Percentiles rank a stretch among this genome's conserved stretches.
phyloP scores from a whole-genome alignment of 1,140 invertebrate genomes.

The Tachypleus tridentatus region DNA sequence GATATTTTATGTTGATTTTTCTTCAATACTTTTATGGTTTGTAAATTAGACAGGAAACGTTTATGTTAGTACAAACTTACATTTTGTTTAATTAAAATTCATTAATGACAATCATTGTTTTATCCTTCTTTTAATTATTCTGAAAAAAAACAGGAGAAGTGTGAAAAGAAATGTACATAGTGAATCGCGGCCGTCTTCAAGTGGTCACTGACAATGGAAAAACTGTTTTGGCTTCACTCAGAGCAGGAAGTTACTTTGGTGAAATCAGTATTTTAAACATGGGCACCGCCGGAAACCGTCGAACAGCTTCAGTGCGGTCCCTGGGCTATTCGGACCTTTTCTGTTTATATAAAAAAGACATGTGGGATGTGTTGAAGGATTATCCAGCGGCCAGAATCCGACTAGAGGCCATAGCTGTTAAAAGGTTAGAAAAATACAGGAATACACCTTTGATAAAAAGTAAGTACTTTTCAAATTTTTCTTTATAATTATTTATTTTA shows the following conservation, averaged over 20 bases:
- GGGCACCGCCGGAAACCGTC: constrained; percentile 87
- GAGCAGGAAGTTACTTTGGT: constrained; percentile 97
- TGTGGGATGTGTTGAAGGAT: constrained; percentile 99
- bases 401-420: constrained; percentile 93
- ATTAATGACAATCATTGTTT: too few relatives aligned
- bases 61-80: too few relatives aligned
- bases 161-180: constrained; percentile 99
- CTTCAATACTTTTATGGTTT: too few relatives aligned
- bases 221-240: constrained; percentile 89
- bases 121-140: too few relatives aligned
- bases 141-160: constrained; percentile 69
- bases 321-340: constrained; percentile 98
- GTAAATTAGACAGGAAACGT: too few relatives aligned
- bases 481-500: too few relatives aligned
- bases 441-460: constrained; percentile 82
- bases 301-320: constrained; percentile 90
- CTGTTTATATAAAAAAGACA: constrained; percentile 89
- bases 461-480: constrained; percentile 31
- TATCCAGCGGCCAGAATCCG: constrained; percentile 91
- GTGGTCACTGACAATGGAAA: constrained; percentile 95
- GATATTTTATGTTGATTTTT: too few relatives aligned
- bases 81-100: too few relatives aligned
- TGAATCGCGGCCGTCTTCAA: constrained; percentile 87
- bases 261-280: constrained; percentile 99
- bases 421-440: constrained; percentile 90